Base-by-base conservation (phyloP, 2,113 vertebrate genomes). In the Coreoperca whiteheadi region DNA sequence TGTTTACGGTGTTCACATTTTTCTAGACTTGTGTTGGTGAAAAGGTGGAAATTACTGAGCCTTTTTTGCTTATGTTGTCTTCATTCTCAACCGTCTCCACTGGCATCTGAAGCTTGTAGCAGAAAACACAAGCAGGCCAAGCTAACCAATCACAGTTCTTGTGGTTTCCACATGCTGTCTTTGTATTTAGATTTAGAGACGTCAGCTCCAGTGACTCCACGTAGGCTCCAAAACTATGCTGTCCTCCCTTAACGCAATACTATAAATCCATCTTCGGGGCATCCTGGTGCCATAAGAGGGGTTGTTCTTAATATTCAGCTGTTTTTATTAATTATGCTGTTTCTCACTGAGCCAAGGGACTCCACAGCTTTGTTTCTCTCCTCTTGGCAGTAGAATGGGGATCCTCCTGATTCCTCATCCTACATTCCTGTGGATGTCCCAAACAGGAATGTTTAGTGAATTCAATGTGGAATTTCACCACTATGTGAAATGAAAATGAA, bases 171-270 rank as follows among this genome's bases (percentile, higher is more conserved):
- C 65, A 83, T 3, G 81, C 66, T 70, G 74, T 10, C 32, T 7
- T 6, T 25, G 8, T 54, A 15, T 54, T 69, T 18, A 30, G 34
- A 65, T 37, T 30, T 60, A 50, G 39, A 77, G 59, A 72, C 30
- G 57, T 72, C 81, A 71, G 80, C 72, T 32, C 8, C 53, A 60
- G 66, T 4, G 41, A 23, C 67, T 83, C 32, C 74, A 37, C 28
- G 16, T 72, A 25, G 30, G 28, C 46, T 61, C 50, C 15, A 50
- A 8, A 46, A 16, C 34, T n/a, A 18, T 39, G 70, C 16, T 67
- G 23, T 28, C 28, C 59, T 59, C 10, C 30, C 37, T 21, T 23
- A 18, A 43, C 0, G 1, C 21, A 14, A 1, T 64, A 16, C 12
- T 63, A 21, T 20, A 8, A 28, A 34, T 43, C 34, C 20, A 72